These are phyloP conservation scores for Schrankia costaestrigalis DNA, from an alignment of 2,888 invertebrate species.

Conservation along the genomic window DNA sequence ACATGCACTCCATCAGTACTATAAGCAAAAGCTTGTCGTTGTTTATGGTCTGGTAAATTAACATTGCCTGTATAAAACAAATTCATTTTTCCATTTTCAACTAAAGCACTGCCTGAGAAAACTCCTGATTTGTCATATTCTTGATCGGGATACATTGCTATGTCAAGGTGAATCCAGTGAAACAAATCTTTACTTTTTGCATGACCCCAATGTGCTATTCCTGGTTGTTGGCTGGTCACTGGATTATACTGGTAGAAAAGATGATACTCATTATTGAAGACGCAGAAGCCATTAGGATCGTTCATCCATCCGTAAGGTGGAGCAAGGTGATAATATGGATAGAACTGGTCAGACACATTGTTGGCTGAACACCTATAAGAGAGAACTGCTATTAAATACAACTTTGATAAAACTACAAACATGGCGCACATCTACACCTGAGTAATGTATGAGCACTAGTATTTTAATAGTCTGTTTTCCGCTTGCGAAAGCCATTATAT, in stretches of 20 bases:
- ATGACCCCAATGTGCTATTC: conserved; percentile 76
- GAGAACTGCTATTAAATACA: conserved; percentile 32
- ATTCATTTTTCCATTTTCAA: conserved; percentile 55
- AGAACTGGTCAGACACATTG: conserved; percentile 36
- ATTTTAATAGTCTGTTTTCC: conserved; percentile 29
- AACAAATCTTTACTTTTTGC: conserved; percentile 67
- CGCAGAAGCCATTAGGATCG: conserved; percentile 77
- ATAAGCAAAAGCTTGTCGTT: conserved; percentile 56
- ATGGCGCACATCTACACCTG: conserved; percentile 7
- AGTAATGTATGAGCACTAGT: conserved; percentile 8
- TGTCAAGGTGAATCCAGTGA: conserved; percentile 67
- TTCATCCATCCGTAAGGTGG: conserved; percentile 75
- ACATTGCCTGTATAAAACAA: conserved; percentile 65
- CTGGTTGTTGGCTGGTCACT: conserved; percentile 46
- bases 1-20: conserved; percentile 58
- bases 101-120: conserved; percentile 72
- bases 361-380: conserved; percentile 25
- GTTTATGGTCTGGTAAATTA: conserved; percentile 38
- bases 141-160: conserved; percentile 68
- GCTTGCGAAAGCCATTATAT: conserved; percentile 26
- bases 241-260: conserved; percentile 77
- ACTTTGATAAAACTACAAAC: conserved; percentile 22
- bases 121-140: conserved; percentile 60
- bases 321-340: conserved; percentile 57
- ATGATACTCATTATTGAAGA: conserved; percentile 61